These are phyloP conservation scores for Aphidius ervi DNA, from an alignment of 1,140 invertebrate species.

Conservation along the genomic window DNA sequence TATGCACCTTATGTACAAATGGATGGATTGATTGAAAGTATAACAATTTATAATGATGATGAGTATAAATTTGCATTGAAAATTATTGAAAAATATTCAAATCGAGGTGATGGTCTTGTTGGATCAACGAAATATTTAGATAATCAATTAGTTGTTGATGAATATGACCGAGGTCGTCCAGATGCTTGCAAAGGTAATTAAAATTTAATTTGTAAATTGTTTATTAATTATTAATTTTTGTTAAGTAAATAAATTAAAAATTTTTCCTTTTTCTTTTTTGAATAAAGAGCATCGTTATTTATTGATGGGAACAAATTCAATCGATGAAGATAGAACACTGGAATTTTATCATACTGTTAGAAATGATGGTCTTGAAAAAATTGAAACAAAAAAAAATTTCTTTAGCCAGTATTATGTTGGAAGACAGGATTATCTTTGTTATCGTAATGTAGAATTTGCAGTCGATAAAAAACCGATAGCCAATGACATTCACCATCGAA, in stretches of 20 bases:
- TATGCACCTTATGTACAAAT: constrained; percentile 70
- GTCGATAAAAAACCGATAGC: neutral
- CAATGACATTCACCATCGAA: constrained; percentile 28
- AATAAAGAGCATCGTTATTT: constrained; percentile 61
- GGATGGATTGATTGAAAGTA: constrained; percentile 66
- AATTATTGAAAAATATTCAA: constrained; percentile 66
- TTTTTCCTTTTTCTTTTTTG: no score
- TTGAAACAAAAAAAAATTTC: constrained; percentile 57
- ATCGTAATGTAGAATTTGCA: constrained; percentile 29
- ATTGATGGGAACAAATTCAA: constrained; percentile 45
- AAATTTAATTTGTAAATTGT: constrained; percentile 10
- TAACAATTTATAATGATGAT: constrained; percentile 68
- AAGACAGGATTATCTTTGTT: constrained; percentile 60
- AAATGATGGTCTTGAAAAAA: constrained; percentile 62
- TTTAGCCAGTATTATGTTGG: constrained; percentile 64
- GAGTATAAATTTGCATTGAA: constrained; percentile 58
- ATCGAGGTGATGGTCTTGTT: constrained; percentile 66
- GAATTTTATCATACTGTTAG: constrained; percentile 67
- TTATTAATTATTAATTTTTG: neutral
- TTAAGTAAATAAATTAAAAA: neutral
- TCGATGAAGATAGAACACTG: constrained; percentile 61
- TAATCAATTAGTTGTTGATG: constrained; percentile 59
- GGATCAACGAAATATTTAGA: constrained; percentile 59
- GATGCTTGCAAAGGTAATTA: constrained; percentile 64
- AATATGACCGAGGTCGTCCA: constrained; percentile 63